A percentile compares a stretch with the other conserved stretches of the same genome.
Evolutionary conservation across 2,888 invertebrate species (phyloP).

Genomic region (Camponotus fellah): DNA sequence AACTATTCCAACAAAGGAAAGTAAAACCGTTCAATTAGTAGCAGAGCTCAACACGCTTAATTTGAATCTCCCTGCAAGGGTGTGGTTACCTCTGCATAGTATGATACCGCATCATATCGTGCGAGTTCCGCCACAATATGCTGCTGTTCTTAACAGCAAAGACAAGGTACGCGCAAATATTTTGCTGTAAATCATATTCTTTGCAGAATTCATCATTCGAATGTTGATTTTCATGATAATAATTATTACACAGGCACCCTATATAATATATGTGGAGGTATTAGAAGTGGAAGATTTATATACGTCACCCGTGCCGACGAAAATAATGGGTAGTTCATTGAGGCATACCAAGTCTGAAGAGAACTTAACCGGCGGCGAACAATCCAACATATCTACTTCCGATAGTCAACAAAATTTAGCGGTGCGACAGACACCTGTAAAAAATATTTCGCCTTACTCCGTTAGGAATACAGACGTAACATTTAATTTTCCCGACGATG

Average conservation of each 20-base stretch:
- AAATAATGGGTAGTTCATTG: constrained; percentile 93
- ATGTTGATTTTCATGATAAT: constrained; percentile 46
- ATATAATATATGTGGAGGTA: constrained; percentile 99
- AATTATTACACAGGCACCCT: constrained; percentile 92
- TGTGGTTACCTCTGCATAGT: constrained; percentile 98
- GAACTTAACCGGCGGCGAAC: constrained; percentile 89
- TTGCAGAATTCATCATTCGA: constrained; percentile 1
- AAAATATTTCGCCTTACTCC: constrained; percentile 79
- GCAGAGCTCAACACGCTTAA: constrained; percentile 98
- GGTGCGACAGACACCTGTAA: constrained; percentile 83
- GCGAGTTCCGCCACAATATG: constrained; percentile 98
- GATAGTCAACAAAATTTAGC: constrained; percentile 73
- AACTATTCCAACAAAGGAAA: constrained; percentile 94
- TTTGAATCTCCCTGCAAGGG: constrained; percentile 98
- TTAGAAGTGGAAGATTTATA: constrained; percentile 94
- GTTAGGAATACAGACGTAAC: constrained; percentile 80
- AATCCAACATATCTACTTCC: constrained; percentile 80
- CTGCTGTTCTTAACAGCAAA: constrained; percentile 99
- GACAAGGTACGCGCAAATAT: constrained; percentile 90
- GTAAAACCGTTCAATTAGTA: constrained; percentile 96
- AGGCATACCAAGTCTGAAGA: constrained; percentile 98
- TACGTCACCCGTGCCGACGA: constrained; percentile 95
- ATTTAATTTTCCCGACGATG: constrained; percentile 86
- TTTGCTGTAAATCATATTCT: not conserved
- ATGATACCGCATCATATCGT: constrained; percentile 96